phyloP scores from a whole-genome alignment of 2,113 vertebrate genomes.

The Saccopteryx bilineata region DNA sequence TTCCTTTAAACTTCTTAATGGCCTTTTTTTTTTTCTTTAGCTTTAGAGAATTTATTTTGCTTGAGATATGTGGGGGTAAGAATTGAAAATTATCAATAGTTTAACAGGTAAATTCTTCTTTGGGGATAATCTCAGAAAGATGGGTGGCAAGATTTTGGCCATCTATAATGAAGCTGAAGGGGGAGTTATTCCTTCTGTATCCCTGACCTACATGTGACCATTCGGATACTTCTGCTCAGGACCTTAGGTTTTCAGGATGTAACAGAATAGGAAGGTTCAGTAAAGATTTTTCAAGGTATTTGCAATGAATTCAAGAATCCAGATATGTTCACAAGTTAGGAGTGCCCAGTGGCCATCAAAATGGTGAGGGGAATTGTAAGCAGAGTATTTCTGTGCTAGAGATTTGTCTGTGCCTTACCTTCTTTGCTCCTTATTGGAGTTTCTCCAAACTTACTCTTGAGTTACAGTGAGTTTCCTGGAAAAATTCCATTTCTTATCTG shows the following conservation, averaged over 20 bases:
- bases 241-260: not conserved
- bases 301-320: not conserved
- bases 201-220: not conserved
- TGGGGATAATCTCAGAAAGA: not conserved
- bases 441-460: not conserved
- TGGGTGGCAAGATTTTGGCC: not conserved
- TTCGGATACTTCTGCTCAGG: not conserved
- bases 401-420: not conserved
- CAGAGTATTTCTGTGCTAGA: not conserved
- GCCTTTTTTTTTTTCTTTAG: not conserved
- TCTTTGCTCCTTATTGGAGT: not conserved
- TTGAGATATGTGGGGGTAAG: not conserved
- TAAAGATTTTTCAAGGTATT: not conserved
- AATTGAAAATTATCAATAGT: not conserved
- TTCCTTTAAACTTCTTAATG: not conserved
- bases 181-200: not conserved
- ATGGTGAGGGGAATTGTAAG: not conserved
- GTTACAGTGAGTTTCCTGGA: not conserved
- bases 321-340: not conserved
- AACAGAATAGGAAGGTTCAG: not conserved
- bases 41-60: slow-evolving; percentile 1
- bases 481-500: not conserved
- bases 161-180: not conserved
- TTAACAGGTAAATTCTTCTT: not conserved
- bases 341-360: not conserved